phyloP scores from a whole-genome alignment of 2,113 vertebrate genomes.

The Australoheros scitulus region DNA sequence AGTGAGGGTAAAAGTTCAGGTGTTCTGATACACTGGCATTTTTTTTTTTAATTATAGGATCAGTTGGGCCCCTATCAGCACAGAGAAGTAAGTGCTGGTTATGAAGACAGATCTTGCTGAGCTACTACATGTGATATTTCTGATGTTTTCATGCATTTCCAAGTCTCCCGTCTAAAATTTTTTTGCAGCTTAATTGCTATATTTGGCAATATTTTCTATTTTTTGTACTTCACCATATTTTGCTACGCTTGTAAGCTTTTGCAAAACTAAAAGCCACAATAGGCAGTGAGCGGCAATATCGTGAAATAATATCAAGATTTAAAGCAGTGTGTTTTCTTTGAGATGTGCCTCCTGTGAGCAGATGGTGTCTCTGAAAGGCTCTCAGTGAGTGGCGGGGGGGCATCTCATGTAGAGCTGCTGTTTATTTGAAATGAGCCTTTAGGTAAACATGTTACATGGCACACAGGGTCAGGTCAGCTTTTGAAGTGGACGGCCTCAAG shows the following conservation, averaged over 20 bases:
- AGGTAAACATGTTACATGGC: slow-evolving; percentile 76
- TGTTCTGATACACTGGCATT: slow-evolving; percentile 78
- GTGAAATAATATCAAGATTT: slow-evolving; percentile 33
- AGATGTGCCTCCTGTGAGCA: slow-evolving; percentile 50
- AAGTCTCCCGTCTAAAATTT: neutral
- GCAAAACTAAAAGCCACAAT: neutral
- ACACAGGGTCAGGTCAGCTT: slow-evolving; percentile 73
- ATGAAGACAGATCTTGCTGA: slow-evolving; percentile 9
- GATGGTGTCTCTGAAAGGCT: slow-evolving; percentile 66
- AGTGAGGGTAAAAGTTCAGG: slow-evolving; percentile 73
- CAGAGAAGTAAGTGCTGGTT: slow-evolving; percentile 47
- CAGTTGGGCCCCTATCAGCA: slow-evolving; percentile 73
- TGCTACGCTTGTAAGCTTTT: neutral
- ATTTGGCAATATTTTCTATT: neutral
- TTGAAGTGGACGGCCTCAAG: slow-evolving; percentile 77
- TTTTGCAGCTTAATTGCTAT: neutral
- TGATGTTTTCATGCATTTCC: neutral
- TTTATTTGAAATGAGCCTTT: slow-evolving; percentile 81
- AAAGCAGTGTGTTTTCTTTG: slow-evolving; percentile 32
- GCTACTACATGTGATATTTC: neutral
- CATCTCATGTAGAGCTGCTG: slow-evolving; percentile 69
- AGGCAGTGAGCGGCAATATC: neutral
- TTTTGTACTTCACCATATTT: neutral
- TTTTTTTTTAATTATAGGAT: slow-evolving; percentile 76
- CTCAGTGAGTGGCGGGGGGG: slow-evolving; percentile 28